Percentiles rank a stretch among this genome's conserved stretches.
These are phyloP conservation scores for Rhinoraja longicauda DNA, from an alignment of 2,797 vertebrate species.

Conservation along the genomic window DNA sequence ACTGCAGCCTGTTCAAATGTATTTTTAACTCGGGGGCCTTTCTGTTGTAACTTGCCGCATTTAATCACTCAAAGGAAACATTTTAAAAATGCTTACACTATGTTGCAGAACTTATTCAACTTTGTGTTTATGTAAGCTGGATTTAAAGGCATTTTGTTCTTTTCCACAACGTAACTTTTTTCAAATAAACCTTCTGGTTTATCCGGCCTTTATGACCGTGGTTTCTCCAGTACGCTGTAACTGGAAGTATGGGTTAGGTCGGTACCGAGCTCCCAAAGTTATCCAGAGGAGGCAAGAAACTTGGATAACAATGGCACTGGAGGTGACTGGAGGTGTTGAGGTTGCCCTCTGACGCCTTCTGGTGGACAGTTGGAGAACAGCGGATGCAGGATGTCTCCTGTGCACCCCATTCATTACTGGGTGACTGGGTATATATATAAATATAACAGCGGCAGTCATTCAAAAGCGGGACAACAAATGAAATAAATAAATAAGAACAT, in stretches of 20 bases:
- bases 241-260: background rate
- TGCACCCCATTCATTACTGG: background rate
- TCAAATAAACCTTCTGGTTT: background rate
- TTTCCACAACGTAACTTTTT: background rate
- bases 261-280: background rate
- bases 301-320: background rate
- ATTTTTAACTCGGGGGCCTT: background rate
- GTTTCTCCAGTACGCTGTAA: background rate
- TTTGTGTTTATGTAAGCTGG: background rate
- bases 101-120: background rate
- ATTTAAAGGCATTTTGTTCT: background rate
- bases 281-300: background rate
- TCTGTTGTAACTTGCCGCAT: background rate
- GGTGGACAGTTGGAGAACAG: background rate
- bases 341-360: background rate
- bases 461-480: background rate
- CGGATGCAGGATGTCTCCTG: background rate
- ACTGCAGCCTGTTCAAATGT: background rate
- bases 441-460: background rate
- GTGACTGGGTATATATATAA: background rate
- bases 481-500: no score
- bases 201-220: background rate
- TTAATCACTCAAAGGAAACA: background rate
- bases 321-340: no score
- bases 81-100: background rate